Percentiles rank a stretch among this genome's conserved stretches.
Evolutionary conservation across 2,888 invertebrate genomes (phyloP).

Genomic region (Nephrocerus scutellatus): DNA sequence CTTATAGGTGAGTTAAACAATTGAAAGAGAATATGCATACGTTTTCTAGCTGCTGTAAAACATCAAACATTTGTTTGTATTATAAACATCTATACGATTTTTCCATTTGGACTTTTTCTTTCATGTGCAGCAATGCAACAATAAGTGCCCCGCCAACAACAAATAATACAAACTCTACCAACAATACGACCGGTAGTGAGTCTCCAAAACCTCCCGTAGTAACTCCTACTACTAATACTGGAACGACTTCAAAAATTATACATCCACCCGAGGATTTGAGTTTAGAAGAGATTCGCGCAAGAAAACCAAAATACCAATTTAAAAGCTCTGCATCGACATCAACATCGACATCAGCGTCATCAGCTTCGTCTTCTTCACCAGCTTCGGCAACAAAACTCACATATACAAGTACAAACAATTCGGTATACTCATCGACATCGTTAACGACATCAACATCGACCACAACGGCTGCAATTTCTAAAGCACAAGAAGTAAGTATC

Average conservation of each 20-base stretch:
- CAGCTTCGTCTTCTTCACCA: constrained; percentile 39
- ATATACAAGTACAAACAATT: constrained; percentile 48
- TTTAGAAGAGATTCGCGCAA: constrained; percentile 72
- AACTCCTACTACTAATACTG: constrained; percentile 61
- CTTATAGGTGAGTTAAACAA: constrained; percentile 55
- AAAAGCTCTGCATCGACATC: constrained; percentile 30
- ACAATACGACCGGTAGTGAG: constrained; percentile 40
- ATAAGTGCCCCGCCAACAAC: constrained; percentile 68
- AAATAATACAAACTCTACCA: constrained; percentile 46
- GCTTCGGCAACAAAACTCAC: constrained; percentile 50
- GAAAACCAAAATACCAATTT: constrained; percentile 60
- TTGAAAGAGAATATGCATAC: neutral
- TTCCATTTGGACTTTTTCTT: constrained; percentile 5
- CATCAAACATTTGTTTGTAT: neutral
- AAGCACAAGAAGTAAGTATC: constrained; percentile 47
- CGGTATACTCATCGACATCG: constrained; percentile 17
- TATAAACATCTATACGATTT: neutral
- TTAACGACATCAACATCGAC: constrained; percentile 45
- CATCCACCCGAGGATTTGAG: constrained; percentile 93
- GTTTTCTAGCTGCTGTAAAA: neutral
- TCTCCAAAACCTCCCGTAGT: constrained; percentile 30
- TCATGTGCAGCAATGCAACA: constrained; percentile 57
- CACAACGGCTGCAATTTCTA: constrained; percentile 41
- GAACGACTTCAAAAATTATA: constrained; percentile 80
- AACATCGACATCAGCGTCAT: constrained; percentile 51